Evolutionary conservation across 2,113 vertebrate genomes (phyloP), one percentile per base, ranked within the genome.

Genomic region (Tenebrosternarchus preto): DNA sequence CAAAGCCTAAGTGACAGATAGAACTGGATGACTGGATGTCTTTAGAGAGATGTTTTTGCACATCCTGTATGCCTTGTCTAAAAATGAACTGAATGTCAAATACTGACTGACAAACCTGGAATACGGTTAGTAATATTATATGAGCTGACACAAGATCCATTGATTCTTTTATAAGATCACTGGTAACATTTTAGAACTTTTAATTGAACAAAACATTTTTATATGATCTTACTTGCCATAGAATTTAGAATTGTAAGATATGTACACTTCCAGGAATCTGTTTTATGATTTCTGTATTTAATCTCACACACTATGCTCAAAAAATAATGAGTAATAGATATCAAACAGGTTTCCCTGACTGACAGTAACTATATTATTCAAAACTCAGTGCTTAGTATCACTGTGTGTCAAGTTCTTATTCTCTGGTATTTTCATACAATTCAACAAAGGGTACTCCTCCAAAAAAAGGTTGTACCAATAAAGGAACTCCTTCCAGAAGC

Each of bases 401-500:
- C 72, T 71, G 2, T 78, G 83, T 19, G 25, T n/a, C n/a, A n/a
- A 83, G 63, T 57, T 17, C 29, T 90, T 91, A 27, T 83, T 73
- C 79, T 92, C 88, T 0, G 88, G 85, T 61, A 91, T 80, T 83
- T 91, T 91, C 60, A 91, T 82, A 77, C 81, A 83, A 5, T 75
- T 82, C 75, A 93, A 57, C 81, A 90, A 90, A 0, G 86, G 88
- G 81, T 78, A 92, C 56, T 77, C 86, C 9, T 90, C 90, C 76
- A 92, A 29, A 43, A 83, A 86, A 16, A 80, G 24, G 43, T 91
- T 92, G 27, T 85, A 88, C 0, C 88, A 85, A 0, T 80, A 87
- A 0, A 90, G 59, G 59, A 93, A 78, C 12, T 76, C 75, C 75
- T 93, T 93, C 91, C 92, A 93, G 67, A 90, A 78, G 4, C 86